Evolutionary conservation across 2,113 vertebrate genomes (phyloP).

Genomic region (Gymnobelideus leadbeateri): DNA sequence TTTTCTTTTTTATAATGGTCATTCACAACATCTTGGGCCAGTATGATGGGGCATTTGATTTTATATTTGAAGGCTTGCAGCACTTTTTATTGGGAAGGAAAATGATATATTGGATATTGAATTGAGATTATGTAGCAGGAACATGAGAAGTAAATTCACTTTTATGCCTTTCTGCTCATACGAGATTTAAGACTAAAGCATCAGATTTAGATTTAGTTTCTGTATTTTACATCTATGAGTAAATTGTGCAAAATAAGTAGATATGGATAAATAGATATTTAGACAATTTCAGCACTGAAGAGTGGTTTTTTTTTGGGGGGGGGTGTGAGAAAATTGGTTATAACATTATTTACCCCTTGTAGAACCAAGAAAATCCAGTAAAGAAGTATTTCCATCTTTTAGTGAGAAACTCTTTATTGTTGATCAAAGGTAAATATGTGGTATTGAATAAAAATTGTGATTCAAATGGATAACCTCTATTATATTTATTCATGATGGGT

Average conservation of each 20-base stretch:
- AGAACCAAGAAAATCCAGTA: conserved; percentile 42
- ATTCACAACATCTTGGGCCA: neutral
- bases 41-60: conserved; percentile 13
- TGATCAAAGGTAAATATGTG: conserved; percentile 37
- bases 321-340: neutral
- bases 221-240: conserved; percentile 52
- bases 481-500: neutral
- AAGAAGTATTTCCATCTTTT: neutral
- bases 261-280: conserved; percentile 4
- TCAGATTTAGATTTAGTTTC: conserved; percentile 45
- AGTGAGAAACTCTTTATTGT: neutral
- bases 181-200: conserved; percentile 56
- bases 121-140: neutral
- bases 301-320: neutral
- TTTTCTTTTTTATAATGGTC: neutral
- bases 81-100: conserved; percentile 33
- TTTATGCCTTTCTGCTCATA: conserved; percentile 29
- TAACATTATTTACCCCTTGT: neutral
- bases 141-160: neutral
- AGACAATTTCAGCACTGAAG: neutral
- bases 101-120: neutral
- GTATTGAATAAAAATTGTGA: conserved; percentile 64
- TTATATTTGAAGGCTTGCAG: conserved; percentile 22
- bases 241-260: conserved; percentile 38
- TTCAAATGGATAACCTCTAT: conserved; percentile 64